A percentile compares a stretch with the other conserved stretches of the same genome.
phyloP scores from a whole-genome alignment of 2,113 vertebrate genomes.

The Emydura subglobosa region DNA sequence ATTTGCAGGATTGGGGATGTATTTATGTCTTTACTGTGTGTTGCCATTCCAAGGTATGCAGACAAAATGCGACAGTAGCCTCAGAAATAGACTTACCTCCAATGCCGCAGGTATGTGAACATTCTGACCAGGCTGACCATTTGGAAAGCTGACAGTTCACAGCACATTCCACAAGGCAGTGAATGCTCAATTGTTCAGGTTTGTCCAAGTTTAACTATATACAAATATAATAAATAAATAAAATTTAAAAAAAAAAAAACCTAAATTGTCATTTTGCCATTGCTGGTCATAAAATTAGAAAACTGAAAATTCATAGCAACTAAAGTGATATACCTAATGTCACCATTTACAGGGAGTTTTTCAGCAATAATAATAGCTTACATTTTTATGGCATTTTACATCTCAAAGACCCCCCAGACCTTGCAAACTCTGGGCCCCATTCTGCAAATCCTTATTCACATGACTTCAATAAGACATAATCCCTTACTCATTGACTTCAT shows the following conservation, averaged over 20 bases:
- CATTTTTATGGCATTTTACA: rapidly evolving
- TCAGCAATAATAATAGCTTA: rapidly evolving
- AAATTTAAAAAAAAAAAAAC: neutral
- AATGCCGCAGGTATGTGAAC: constrained; percentile 90
- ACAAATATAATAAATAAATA: constrained; percentile 25
- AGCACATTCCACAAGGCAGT: constrained; percentile 87
- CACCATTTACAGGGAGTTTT: rapidly evolving
- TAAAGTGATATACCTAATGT: rapidly evolving
- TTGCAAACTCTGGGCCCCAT: neutral
- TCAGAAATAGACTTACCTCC: constrained; percentile 80
- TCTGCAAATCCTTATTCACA: neutral
- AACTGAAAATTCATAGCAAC: neutral
- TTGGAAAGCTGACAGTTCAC: constrained; percentile 91
- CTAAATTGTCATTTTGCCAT: neutral
- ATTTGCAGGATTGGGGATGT: neutral
- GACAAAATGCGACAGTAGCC: rapidly evolving
- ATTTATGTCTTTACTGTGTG: rapidly evolving
- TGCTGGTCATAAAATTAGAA: neutral
- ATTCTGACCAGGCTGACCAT: constrained; percentile 93
- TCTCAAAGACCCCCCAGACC: neutral
- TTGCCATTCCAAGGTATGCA: rapidly evolving
- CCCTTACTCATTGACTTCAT: neutral
- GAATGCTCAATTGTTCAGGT: constrained; percentile 76
- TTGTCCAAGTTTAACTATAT: constrained; percentile 83
- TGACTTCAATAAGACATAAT: neutral